These are phyloP conservation scores for Irena cyanogastra DNA, from an alignment of 2,113 vertebrate genomes.

Conservation along the genomic window DNA sequence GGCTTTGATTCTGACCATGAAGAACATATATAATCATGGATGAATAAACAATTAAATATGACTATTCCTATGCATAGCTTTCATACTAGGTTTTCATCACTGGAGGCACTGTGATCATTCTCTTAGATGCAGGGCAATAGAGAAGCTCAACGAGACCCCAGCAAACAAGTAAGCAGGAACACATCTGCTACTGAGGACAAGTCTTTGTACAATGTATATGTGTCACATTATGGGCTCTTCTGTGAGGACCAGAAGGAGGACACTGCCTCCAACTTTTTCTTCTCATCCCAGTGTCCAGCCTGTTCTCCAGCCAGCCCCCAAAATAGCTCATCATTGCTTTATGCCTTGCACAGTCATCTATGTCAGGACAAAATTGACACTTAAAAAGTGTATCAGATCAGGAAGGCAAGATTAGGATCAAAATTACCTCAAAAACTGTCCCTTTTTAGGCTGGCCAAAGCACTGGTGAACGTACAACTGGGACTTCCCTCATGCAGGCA, in stretches of 20 bases:
- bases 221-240: background rate
- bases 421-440: background rate
- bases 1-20: background rate
- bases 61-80: background rate
- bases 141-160: background rate
- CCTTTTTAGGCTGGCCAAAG: background rate
- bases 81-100: background rate
- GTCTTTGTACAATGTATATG: background rate
- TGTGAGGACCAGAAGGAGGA: background rate
- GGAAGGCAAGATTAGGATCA: background rate
- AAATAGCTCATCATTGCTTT: background rate
- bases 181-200: background rate
- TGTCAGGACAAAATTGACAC: background rate
- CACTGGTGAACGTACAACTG: background rate
- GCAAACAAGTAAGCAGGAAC: background rate
- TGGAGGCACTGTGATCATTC: background rate
- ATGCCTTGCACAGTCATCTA: background rate
- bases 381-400: background rate
- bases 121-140: background rate
- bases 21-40: background rate
- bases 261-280: background rate
- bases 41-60: background rate
- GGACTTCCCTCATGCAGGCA: background rate
- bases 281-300: background rate
- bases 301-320: fast-evolving